Evolutionary conservation across 2,888 invertebrate species (phyloP).

Genomic region (Amorpha juglandis): DNA sequence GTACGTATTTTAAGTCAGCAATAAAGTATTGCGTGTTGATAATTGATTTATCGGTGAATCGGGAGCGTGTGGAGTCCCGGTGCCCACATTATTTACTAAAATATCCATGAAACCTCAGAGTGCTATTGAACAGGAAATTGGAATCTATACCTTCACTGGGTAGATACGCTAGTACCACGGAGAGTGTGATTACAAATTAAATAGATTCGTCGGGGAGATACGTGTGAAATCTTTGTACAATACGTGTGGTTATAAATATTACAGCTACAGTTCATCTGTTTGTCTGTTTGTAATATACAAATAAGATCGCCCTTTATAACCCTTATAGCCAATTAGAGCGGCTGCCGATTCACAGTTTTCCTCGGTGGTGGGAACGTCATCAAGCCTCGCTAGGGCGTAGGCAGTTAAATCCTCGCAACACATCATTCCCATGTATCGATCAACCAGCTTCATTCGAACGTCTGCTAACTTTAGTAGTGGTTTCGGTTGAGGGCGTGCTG

Average conservation of each 20-base stretch:
- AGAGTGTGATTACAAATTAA: constrained; percentile 19
- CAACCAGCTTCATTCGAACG: constrained; percentile 64
- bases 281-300: constrained; percentile 46
- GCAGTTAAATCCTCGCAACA: constrained; percentile 69
- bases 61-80: constrained; percentile 66
- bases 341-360: constrained; percentile 54
- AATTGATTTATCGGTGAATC: constrained; percentile 74
- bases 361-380: constrained; percentile 61
- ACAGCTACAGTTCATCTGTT: constrained; percentile 33
- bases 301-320: constrained; percentile 58
- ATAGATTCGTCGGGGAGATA: constrained; percentile 25
- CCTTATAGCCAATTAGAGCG: constrained; percentile 49
- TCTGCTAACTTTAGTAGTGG: constrained; percentile 64
- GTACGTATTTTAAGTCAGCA: constrained; percentile 53
- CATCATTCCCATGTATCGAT: constrained; percentile 65
- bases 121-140: constrained; percentile 55
- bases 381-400: constrained; percentile 56
- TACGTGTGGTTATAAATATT: background rate
- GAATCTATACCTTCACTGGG: constrained; percentile 57
- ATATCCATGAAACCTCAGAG: constrained; percentile 64
- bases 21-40: constrained; percentile 60
- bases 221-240: background rate
- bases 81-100: constrained; percentile 71
- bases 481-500: constrained; percentile 59
- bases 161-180: constrained; percentile 33